These are phyloP conservation scores for Tetraneura akinire DNA, from an alignment of 1,140 invertebrate genomes.

Conservation along the genomic window DNA sequence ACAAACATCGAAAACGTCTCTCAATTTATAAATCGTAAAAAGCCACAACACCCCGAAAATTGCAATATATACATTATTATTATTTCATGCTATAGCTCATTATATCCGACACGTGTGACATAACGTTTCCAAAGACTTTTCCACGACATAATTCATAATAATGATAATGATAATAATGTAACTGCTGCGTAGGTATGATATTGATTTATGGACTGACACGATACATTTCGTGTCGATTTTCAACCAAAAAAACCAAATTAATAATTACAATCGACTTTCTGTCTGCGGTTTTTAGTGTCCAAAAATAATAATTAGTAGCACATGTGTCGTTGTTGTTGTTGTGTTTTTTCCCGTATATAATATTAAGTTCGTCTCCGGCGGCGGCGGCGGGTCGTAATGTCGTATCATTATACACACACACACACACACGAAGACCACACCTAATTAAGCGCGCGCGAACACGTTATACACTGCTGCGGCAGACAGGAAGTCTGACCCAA, in stretches of 20 bases:
- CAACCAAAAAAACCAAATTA: constrained; percentile 21
- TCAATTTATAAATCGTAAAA: too few relatives aligned
- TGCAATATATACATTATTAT: too few relatives aligned
- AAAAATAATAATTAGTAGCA: constrained; percentile 50
- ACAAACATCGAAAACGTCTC: too few relatives aligned
- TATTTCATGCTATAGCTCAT: background rate
- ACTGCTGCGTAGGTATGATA: background rate
- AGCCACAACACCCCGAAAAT: too few relatives aligned
- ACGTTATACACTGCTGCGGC: constrained; percentile 17
- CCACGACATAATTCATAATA: background rate
- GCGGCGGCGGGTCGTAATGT: too few relatives aligned
- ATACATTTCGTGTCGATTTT: constrained; percentile 38
- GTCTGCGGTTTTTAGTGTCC: constrained; percentile 46
- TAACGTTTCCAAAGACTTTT: background rate
- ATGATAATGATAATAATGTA: background rate
- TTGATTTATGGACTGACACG: constrained; percentile 12
- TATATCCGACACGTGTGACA: background rate
- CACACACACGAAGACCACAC: background rate
- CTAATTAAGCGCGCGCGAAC: constrained; percentile 28
- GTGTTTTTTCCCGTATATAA: background rate
- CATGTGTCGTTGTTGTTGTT: constrained; percentile 13
- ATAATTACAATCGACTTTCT: constrained; percentile 18
- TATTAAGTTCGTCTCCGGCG: background rate
- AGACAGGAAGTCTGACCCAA: constrained; percentile 49
- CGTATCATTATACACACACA: background rate